phyloP scores from a whole-genome alignment of 1,140 invertebrate species.

The Atta cephalotes region DNA sequence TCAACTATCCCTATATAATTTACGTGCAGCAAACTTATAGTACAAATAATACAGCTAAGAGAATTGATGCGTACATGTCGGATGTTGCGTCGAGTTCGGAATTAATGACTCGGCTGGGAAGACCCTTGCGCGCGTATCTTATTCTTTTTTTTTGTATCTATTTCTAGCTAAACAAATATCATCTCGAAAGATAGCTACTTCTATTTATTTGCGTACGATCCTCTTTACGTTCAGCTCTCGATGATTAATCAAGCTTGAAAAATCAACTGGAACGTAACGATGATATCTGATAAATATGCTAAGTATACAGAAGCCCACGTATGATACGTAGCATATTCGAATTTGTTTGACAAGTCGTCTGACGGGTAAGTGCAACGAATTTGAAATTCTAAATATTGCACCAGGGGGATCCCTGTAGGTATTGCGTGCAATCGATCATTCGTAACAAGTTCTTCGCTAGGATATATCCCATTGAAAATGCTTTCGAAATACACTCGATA shows the following conservation, averaged over 20 bases:
- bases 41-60: background rate
- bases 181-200: background rate
- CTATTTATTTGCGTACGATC: background rate
- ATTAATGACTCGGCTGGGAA: background rate
- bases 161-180: background rate
- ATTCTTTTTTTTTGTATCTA: background rate
- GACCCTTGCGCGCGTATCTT: background rate
- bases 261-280: background rate
- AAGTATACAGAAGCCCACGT: background rate
- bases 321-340: constrained; percentile 35
- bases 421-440: constrained; percentile 59
- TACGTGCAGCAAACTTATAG: constrained; percentile 24
- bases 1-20: constrained; percentile 21
- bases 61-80: constrained; percentile 6
- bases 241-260: background rate
- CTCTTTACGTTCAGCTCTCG: background rate
- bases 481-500: constrained; percentile 23
- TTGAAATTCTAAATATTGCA: constrained; percentile 64
- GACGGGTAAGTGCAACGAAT: constrained; percentile 55
- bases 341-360: constrained; percentile 58
- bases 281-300: constrained; percentile 21
- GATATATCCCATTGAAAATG: constrained; percentile 43
- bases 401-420: constrained; percentile 6
- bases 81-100: background rate
- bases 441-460: constrained; percentile 56